phyloP scores from a whole-genome alignment of 2,888 invertebrate species.

The Drosophila subquinaria region DNA sequence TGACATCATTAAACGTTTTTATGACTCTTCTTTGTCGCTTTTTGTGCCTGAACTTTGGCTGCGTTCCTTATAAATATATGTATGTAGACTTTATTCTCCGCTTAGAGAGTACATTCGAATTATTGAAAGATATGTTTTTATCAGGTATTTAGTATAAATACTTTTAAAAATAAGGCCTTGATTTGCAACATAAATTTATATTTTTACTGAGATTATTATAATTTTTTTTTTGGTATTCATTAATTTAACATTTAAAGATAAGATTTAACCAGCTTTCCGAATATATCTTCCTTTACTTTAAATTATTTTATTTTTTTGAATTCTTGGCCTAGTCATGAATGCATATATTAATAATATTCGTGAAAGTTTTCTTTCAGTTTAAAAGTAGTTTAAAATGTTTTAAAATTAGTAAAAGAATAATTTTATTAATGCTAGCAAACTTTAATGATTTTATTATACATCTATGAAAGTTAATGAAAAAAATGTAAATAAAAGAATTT shows the following conservation, averaged over 20 bases:
- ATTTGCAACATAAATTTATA: neutral
- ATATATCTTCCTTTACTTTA: no score
- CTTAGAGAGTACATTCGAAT: conserved; percentile 17
- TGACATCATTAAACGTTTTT: conserved; percentile 81
- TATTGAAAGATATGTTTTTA: neutral
- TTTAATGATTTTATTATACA: no score
- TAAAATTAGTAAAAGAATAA: no score
- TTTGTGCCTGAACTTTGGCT: conserved; percentile 67
- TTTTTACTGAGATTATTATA: neutral
- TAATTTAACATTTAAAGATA: neutral
- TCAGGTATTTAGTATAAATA: neutral
- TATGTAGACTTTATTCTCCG: conserved; percentile 17
- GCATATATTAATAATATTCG: no score
- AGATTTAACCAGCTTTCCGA: no score
- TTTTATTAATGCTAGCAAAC: no score
- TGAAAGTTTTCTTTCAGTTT: no score
- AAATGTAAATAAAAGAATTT: no score
- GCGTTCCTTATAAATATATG: conserved; percentile 34
- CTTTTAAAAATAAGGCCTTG: neutral
- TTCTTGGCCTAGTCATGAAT: no score
- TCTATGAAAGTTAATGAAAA: no score
- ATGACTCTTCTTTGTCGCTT: conserved; percentile 79
- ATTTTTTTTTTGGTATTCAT: neutral
- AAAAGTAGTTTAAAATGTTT: no score
- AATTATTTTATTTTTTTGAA: no score